Base-by-base conservation (phyloP, 2,888 invertebrate species). In the Aleiodes testaceus region DNA sequence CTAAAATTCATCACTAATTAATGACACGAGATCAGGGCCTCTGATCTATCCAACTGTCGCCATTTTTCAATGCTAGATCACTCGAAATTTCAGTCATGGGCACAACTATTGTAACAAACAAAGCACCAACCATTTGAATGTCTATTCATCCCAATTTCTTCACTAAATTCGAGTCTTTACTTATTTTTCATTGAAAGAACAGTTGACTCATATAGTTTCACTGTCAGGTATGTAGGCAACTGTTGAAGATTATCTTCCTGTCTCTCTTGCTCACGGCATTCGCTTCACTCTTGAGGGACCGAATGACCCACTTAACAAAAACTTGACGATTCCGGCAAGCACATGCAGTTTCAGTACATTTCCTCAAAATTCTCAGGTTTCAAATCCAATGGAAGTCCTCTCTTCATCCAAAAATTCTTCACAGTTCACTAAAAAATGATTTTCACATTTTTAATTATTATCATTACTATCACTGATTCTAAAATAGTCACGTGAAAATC, bases 41-140 rank as follows among this genome's bases (percentile, higher is more conserved):
- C 22, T 53, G 20, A 69, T 66, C 67, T 78, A 78, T 66, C 78
- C 76, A 64, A 77, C 64, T 69, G 76, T 73, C 80, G 80, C 82
- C 80, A 81, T 81, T 76, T 81, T 82, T 79, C n/a, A 74, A 74
- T 77, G 72, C 75, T 70, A 67, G 52, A 66, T 61, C 68, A 26
- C 52, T 47, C 63, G 22, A 49, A 65, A 45, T 52, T 50, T 74
- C 73, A 73, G 70, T 74, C 59, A 66, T 68, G 72, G 67, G 66
- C 3, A 14, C 30, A 59, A 6, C 36, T 9, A 36, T 9, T 6
- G 4, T 11, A 4, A 42, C 42, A 18, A 14, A 59, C 9, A 6
- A 11, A 42, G 18, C 16, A 59, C 59, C 36, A 16, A 36, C 16
- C 16, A 18, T 16, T 36, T 18, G 16, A 42, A 18, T 59, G 45